phyloP scores from a whole-genome alignment of 1,140 invertebrate genomes.

The Pectinophora gossypiella region DNA sequence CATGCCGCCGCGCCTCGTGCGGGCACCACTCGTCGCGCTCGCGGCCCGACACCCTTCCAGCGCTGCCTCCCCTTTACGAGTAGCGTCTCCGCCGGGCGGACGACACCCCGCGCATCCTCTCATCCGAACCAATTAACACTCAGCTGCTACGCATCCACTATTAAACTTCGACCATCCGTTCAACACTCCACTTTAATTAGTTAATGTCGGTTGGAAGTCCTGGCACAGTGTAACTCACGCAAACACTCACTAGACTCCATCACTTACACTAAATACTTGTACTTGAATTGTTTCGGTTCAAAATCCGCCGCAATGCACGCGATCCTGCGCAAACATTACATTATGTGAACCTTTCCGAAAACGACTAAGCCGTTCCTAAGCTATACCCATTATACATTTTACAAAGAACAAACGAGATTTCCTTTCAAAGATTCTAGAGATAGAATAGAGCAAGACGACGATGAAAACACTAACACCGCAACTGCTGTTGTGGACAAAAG shows the following conservation, averaged over 20 bases:
- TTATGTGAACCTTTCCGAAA: neutral
- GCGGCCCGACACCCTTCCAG: conserved; percentile 68
- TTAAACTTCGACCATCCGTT: neutral
- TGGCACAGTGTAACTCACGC: neutral
- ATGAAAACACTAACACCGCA: neutral
- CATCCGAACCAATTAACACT: conserved; percentile 39
- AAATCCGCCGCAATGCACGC: no score
- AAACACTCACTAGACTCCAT: conserved; percentile 33
- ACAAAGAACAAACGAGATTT: neutral
- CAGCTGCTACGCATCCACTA: neutral
- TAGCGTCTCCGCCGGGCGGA: conserved; percentile 57
- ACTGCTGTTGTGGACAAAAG: neutral
- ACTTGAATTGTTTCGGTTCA: neutral
- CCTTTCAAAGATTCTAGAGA: neutral
- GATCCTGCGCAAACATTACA: no score
- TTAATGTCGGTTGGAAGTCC: neutral
- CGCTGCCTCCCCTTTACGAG: conserved; percentile 34
- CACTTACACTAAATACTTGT: conserved; percentile 15
- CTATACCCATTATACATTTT: no score
- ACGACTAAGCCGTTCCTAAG: neutral
- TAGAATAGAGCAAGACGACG: neutral
- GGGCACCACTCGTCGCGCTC: conserved; percentile 69
- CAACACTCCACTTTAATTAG: neutral
- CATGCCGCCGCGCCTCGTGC: conserved; percentile 68
- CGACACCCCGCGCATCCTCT: conserved; percentile 54